Base-by-base conservation (phyloP, 2,113 vertebrate genomes). In the Otolemur garnettii region DNA sequence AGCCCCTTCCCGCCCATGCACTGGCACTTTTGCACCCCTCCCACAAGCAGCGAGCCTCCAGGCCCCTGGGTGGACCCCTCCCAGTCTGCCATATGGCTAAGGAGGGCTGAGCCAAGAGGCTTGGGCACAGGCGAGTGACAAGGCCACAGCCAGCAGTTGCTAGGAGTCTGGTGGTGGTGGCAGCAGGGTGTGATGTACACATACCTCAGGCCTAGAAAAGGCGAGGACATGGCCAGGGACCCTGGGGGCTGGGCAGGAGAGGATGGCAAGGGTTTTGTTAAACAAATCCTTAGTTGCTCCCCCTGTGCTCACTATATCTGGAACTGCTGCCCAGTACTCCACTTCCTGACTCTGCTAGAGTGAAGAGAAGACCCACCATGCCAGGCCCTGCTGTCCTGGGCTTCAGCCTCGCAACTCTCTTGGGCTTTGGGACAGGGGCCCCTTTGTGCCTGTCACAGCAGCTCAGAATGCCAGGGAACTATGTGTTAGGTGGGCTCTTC, bases 401-500 rank as follows among this genome's bases (percentile, higher is more conserved):
- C 82, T 45, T 91, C 2, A 0, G 69, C 2, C 93, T 97, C 75
- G 12, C 0, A 1, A 60, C 75, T 1, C 7, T 68, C 4, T 77
- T 96, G 42, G 74, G 83, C 96, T 78, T 89, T 33, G 17, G 38
- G 59, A 42, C 0, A 6, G 87, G 74, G 71, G 1, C 98, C 89
- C 89, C 98, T 91, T 80, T 95, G 69, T 90, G 99, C 98, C 80
- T 98, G 0, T 98, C 98, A 0, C 94, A 30, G 28, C 98, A 99
- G 94, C 98, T 99, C 86, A 96, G 33, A 4, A 96, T 97, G 22
- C 72, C 97, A 0, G 99, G 99, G 0, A 99, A 99, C 94, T 98
- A 99, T 0, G n/a, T 99, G 75, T 95, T 99, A 0, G 99, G 99
- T 0, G 99, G 99, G 1, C 98, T 99, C 2, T 99, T 99, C 96